phyloP scores from a whole-genome alignment of 2,888 invertebrate genomes.

The Phaonia tiefii region DNA sequence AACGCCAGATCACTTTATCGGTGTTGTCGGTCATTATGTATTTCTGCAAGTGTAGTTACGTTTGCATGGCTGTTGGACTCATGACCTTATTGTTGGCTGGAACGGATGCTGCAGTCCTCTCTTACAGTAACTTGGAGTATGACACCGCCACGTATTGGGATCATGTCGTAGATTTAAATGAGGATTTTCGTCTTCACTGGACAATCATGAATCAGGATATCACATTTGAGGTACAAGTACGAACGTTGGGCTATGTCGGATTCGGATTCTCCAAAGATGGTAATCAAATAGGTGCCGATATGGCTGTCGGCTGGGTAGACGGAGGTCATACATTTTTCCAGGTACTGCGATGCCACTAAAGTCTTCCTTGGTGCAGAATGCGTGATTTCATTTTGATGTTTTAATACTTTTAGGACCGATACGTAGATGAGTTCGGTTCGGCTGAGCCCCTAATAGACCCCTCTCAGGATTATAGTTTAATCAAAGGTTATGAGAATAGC shows the following conservation, averaged over 20 bases:
- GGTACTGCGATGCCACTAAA: constrained; percentile 82
- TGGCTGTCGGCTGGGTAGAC: constrained; percentile 93
- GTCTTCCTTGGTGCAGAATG: not conserved
- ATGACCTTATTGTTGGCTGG: constrained; percentile 54
- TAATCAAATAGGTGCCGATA: constrained; percentile 89
- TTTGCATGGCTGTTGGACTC: constrained; percentile 56
- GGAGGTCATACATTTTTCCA: constrained; percentile 87
- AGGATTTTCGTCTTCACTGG: constrained; percentile 84
- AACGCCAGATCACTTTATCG: constrained; percentile 58
- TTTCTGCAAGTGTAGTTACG: constrained; percentile 63
- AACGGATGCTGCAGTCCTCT: constrained; percentile 55
- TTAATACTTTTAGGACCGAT: constrained; percentile 84
- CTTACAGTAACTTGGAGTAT: constrained; percentile 69
- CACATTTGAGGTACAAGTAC: constrained; percentile 89
- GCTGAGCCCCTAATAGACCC: constrained; percentile 87
- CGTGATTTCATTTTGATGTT: not conserved
- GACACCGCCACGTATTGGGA: constrained; percentile 75
- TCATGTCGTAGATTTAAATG: constrained; percentile 81
- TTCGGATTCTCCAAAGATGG: constrained; percentile 90
- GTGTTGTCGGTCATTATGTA: constrained; percentile 69
- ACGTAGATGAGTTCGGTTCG: constrained; percentile 84
- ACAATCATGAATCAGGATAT: constrained; percentile 86
- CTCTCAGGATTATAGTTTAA: constrained; percentile 89
- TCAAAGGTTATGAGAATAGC: constrained; percentile 89
- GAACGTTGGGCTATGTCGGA: constrained; percentile 90